Conservation (phyloP, 2,888 invertebrate species). For the Saturnia pavonia region DNA sequence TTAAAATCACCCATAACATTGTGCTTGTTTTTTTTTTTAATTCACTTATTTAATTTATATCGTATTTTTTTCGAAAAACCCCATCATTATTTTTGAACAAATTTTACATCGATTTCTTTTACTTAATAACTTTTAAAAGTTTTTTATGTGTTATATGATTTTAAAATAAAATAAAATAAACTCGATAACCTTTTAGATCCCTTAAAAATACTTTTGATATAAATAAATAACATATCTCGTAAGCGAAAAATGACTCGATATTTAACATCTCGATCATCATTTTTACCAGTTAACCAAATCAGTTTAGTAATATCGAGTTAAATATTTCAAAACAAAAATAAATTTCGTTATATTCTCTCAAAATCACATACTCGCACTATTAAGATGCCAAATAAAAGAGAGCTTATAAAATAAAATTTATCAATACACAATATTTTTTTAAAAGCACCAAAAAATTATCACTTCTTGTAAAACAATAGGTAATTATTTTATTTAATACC, state of each 20-base stretch:
- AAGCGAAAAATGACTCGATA: neutral
- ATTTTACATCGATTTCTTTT: too few species aligned
- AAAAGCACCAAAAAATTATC: neutral
- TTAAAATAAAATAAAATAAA: neutral
- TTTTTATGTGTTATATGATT: neutral
- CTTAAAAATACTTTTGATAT: too few species aligned
- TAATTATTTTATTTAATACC: neutral
- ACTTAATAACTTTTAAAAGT: too few species aligned
- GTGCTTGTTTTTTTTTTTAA: neutral
- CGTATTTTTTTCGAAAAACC: too few species aligned
- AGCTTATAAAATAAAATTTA: conserved; percentile 1
- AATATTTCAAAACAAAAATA: neutral
- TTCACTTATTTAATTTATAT: neutral
- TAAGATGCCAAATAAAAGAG: neutral
- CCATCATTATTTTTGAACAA: too few species aligned
- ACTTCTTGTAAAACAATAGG: neutral
- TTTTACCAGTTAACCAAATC: neutral
- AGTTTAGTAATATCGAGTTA: neutral
- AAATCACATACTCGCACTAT: neutral
- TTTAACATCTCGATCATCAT: neutral
- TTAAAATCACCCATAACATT: conserved; percentile 1
- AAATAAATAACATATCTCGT: neutral
- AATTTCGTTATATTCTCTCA: neutral
- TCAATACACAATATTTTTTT: neutral
- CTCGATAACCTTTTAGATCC: neutral